phyloP scores from a whole-genome alignment of 2,888 invertebrate species.

The Parnassius apollo region DNA sequence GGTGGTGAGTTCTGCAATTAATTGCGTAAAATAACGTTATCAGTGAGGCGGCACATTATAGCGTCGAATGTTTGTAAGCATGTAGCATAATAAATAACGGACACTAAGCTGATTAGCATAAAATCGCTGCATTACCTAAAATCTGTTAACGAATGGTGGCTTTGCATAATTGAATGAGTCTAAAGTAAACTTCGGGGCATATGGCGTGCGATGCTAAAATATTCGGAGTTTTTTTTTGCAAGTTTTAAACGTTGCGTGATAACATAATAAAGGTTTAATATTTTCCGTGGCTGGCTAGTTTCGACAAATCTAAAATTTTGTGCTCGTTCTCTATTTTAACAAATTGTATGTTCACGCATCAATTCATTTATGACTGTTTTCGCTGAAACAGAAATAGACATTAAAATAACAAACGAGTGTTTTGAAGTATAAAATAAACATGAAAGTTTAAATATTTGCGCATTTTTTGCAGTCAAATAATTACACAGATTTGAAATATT shows the following conservation, averaged over 20 bases:
- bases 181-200: constrained; percentile 57
- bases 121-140: constrained; percentile 72
- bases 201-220: constrained; percentile 50
- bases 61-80: constrained; percentile 63
- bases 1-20: constrained; percentile 70
- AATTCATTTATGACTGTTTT: constrained; percentile 22
- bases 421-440: constrained; percentile 1
- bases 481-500: no score
- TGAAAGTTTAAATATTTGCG: no score
- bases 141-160: constrained; percentile 79
- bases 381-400: constrained; percentile 1
- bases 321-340: constrained; percentile 20
- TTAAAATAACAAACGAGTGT: constrained; percentile 5
- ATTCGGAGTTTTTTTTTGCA: constrained; percentile 36
- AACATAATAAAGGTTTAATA: constrained; percentile 32
- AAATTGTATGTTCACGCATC: constrained; percentile 26
- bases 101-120: constrained; percentile 77
- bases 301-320: constrained; percentile 22
- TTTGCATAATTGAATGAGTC: constrained; percentile 76
- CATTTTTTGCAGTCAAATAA: no score
- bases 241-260: constrained; percentile 34
- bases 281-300: constrained; percentile 14
- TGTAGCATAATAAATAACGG: constrained; percentile 72
- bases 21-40: constrained; percentile 70
- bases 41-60: constrained; percentile 55